Base-by-base conservation (phyloP, 2,888 invertebrate genomes). In the Pseudococcus viburni region DNA sequence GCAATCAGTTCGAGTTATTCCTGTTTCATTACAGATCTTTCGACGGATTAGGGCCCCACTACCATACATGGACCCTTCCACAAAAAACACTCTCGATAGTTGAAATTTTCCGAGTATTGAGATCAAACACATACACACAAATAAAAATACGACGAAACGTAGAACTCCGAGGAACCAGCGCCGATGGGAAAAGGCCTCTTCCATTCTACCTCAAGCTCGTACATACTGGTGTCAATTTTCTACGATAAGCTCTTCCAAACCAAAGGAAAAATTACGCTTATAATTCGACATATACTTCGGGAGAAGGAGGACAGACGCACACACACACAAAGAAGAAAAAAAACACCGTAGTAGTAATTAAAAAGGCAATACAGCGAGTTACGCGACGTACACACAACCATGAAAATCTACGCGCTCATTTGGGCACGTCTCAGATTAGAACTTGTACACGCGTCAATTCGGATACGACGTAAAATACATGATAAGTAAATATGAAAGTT, bases 401-500 rank as follows among this genome's bases (percentile, higher is more conserved):
- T 64, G 64, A 64, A 64, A 22, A 64, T 64, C 64, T 64, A 64
- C 64, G 64, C 22, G 22, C 64, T 22, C 22, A 64, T 22, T 64
- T 22, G 22, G 64, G 64, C 64, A 64, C 64, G 64, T 64, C 64
- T 22, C 22, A 64, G 64, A 33, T 26, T 33, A 73, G 17, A 73
- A 73, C 33, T 73, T 73, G 64, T 64, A 73, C 73, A 73, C 73
- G 73, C 73, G 26, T 73, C 73, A 33, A 33, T 26, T 33, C 46
- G 80, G 46, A 83, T 46, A 83, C 80, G 46, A 83, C 46, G 33
- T 46, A 83, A 64, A 64, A 64, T 64, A 83, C 80, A 83, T 83
- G 80, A 46, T 83, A 83, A 83, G 80, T 83, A 73, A 73, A 73
- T 33, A 46, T 83, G 80, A 83, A 83, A 83, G 80, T 83, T 83